These are phyloP conservation scores for Cryptocephalus primarius DNA, from an alignment of 2,888 invertebrate genomes.

Conservation along the genomic window DNA sequence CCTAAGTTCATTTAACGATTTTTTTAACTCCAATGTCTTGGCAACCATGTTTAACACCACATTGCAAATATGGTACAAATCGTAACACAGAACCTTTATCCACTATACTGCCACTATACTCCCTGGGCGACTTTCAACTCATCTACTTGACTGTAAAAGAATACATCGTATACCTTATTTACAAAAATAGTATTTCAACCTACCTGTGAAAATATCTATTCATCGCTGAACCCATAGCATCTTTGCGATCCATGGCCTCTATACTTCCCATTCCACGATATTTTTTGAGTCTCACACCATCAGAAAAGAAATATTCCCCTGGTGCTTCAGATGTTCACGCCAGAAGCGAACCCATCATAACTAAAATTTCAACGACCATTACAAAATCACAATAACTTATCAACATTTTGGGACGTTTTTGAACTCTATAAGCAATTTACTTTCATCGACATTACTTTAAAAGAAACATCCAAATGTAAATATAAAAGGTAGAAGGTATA, in stretches of 20 bases:
- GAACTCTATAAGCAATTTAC: no score
- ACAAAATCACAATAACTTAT: no score
- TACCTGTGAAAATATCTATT: conserved; percentile 47
- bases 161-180: neutral
- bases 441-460: no score
- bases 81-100: conserved; percentile 95
- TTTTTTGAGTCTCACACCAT: conserved; percentile 95
- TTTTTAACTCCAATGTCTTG: conserved; percentile 94
- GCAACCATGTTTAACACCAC: conserved; percentile 92
- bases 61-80: conserved; percentile 90
- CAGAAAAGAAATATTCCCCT: conserved; percentile 97
- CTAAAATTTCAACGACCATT: conserved; percentile 34
- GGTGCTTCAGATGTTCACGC: conserved; percentile 98
- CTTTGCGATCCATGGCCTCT: conserved; percentile 95
- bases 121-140: conserved; percentile 97
- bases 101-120: conserved; percentile 93
- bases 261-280: conserved; percentile 98
- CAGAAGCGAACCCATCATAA: conserved; percentile 98
- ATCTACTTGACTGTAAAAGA: conserved; percentile 73
- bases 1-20: conserved; percentile 53
- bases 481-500: no score
- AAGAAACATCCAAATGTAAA: no score
- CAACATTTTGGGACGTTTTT: no score
- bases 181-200: conserved; percentile 2
- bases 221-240: conserved; percentile 76